Evolutionary conservation across 2,888 invertebrate species (phyloP).

Genomic region (Aricia artaxerxes): DNA sequence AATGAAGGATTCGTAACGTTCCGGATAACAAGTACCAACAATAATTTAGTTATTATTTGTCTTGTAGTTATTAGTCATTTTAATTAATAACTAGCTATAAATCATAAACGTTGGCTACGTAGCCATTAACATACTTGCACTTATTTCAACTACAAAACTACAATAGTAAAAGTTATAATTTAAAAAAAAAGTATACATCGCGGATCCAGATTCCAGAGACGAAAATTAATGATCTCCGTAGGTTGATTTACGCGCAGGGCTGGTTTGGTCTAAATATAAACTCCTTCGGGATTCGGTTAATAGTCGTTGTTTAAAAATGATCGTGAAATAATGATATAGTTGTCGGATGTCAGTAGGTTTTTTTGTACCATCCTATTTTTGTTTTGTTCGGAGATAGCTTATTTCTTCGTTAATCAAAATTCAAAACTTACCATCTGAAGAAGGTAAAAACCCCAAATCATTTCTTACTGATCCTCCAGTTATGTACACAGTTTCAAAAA

Average conservation of each 20-base stretch:
- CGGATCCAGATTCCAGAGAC: neutral
- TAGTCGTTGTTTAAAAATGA: neutral
- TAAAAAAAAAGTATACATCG: neutral
- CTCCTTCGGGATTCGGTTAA: constrained; percentile 2
- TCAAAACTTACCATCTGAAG: neutral
- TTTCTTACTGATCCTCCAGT: neutral
- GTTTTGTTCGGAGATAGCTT: neutral
- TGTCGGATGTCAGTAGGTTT: neutral
- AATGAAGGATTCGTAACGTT: no score
- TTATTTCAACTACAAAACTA: neutral
- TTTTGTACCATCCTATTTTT: neutral
- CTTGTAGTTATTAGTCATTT: no score
- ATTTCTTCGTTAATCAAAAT: neutral
- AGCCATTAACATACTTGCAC: neutral
- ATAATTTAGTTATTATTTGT: no score
- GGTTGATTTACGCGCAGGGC: constrained; percentile 27
- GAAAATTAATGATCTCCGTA: constrained; percentile 20
- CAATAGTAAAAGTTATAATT: neutral
- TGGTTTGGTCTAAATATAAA: constrained; percentile 22
- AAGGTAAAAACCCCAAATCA: neutral
- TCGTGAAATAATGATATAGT: constrained; percentile 17
- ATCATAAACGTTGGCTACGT: no score
- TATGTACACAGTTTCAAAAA: neutral
- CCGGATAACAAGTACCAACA: no score
- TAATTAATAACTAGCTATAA: no score